phyloP scores from a whole-genome alignment of 2,797 vertebrate species.

The Ctenosaura bakeri region DNA sequence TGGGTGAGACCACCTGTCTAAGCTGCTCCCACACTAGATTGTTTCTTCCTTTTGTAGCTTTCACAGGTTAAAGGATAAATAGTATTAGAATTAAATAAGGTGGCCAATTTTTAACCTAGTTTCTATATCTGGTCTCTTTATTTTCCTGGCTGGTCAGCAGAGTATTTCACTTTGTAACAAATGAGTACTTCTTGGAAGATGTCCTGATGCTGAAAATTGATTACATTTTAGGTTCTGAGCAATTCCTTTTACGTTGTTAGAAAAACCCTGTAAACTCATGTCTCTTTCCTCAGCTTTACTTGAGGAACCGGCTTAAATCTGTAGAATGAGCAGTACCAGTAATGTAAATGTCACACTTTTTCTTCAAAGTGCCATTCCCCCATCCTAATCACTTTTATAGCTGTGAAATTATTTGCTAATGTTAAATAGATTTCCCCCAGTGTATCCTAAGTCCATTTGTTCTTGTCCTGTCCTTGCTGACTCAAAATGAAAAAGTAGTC shows the following conservation, averaged over 20 bases:
- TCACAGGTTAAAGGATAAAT: too few species aligned
- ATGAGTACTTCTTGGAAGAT: not conserved
- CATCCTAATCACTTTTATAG: slow-evolving; percentile 56
- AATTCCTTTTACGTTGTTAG: not conserved
- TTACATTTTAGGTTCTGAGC: slow-evolving; percentile 1
- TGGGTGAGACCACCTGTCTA: too few species aligned
- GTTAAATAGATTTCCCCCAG: slow-evolving; percentile 60
- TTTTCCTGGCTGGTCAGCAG: too few species aligned
- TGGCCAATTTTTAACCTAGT: too few species aligned
- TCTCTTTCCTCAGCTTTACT: not conserved
- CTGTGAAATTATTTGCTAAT: slow-evolving; percentile 64
- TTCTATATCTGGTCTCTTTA: too few species aligned
- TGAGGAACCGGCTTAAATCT: slow-evolving; percentile 26
- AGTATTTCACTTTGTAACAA: too few species aligned
- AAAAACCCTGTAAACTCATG: not conserved
- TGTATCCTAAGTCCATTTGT: slow-evolving; percentile 63
- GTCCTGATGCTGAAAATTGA: not conserved
- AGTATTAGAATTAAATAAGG: too few species aligned
- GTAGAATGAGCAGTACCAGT: slow-evolving; percentile 21
- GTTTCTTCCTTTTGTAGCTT: too few species aligned
- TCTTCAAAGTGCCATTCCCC: slow-evolving; percentile 46
- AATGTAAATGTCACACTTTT: slow-evolving; percentile 50
- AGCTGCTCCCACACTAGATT: too few species aligned
- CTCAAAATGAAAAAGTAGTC: slow-evolving; percentile 64
- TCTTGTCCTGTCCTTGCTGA: slow-evolving; percentile 67